Base-by-base conservation (phyloP, 1,140 invertebrate species). In the Medauroidea extradentata region DNA sequence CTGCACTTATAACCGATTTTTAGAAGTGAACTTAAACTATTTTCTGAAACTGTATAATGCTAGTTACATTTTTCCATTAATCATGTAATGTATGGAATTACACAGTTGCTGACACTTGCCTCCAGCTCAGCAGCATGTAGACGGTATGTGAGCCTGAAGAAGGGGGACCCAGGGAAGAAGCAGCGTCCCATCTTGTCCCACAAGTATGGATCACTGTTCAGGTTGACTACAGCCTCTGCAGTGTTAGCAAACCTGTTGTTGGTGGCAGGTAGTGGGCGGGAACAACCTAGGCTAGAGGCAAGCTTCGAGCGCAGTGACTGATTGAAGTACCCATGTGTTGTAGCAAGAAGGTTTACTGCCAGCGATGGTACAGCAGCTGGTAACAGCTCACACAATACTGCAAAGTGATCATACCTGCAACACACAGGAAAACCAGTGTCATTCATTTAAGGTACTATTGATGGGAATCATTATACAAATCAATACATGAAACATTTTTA, bases 381-480 rank as follows among this genome's bases (percentile, higher is more conserved):
- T 3, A 93, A 66, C 1, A 91, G 71, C 72, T 93, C 90, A 69
- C 87, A 89, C 0, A 93, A 73, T 5, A 87, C 81, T 25, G 87
- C 85, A 70, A 91, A 89, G 67, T 93, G 90, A 71, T 93, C 90
- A 70, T 91, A 93, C 55, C 74, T 72, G 59, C 8, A 53, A 51
- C 50, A 58, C 41, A 50, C 46, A 63, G 19, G 34, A 52, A n/a
- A n/a, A n/a, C n/a, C n/a, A n/a, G n/a, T n/a, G n/a, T n/a, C n/a
- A n/a, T n/a, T n/a, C n/a, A n/a, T n/a, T n/a, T n/a, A n/a, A n/a
- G n/a, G n/a, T n/a, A n/a, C n/a, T n/a, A n/a, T n/a, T n/a, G n/a
- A n/a, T n/a, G n/a, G n/a, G n/a, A n/a, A n/a, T n/a, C n/a, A n/a
- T n/a, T n/a, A n/a, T n/a, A n/a, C n/a, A n/a, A n/a, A n/a, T n/a